Evolutionary conservation across 1,140 invertebrate genomes (phyloP).

Genomic region (silkworm (Bombyx mori)): ASM3026992v2 NC_085128.1:9526501-9527000

Average conservation of each 20-base stretch:
- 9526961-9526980: constrained; percentile 82
- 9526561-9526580: too few relatives aligned
- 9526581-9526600: too few relatives aligned
- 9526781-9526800: constrained; percentile 81
- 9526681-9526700: too few relatives aligned
- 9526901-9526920: constrained; percentile 83
- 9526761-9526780: constrained; percentile 75
- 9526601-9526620: too few relatives aligned
- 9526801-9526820: constrained; percentile 69
- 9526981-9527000: not conserved
- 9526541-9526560: too few relatives aligned
- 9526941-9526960: constrained; percentile 85
- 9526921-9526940: constrained; percentile 84
- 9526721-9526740: not conserved
- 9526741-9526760: constrained; percentile 67
- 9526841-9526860: not conserved
- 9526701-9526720: too few relatives aligned
- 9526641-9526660: too few relatives aligned
- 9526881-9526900: constrained; percentile 80
- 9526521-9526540: too few relatives aligned
- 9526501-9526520: too few relatives aligned
- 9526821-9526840: not conserved
- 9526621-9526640: too few relatives aligned
- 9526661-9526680: too few relatives aligned
- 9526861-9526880: constrained; percentile 5